Percentiles rank a stretch among this genome's conserved stretches.
These are phyloP conservation scores for Heliconius nattereri DNA, from an alignment of 1,140 invertebrate species.

Conservation along the genomic window DNA sequence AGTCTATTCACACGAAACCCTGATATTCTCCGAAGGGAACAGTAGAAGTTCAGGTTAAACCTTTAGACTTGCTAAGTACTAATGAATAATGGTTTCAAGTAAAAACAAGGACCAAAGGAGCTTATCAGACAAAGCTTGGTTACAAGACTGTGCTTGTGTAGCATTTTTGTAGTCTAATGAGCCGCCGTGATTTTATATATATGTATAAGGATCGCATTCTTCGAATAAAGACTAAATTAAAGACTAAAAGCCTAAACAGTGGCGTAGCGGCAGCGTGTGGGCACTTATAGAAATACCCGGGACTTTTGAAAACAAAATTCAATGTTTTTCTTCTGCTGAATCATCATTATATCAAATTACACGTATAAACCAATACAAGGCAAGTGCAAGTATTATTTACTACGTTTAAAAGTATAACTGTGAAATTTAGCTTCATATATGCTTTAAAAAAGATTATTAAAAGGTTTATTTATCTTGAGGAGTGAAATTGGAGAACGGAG, in stretches of 20 bases:
- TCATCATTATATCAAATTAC: not conserved
- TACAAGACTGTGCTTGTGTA: conserved; percentile 16
- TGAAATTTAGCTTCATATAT: no score
- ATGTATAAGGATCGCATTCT: conserved; percentile 1
- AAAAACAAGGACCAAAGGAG: conserved; percentile 4
- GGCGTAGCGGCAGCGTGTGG: no score
- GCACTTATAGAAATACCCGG: no score
- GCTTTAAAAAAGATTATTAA: no score
- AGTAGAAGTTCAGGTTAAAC: not conserved
- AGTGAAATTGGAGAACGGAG: no score
- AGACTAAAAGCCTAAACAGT: no score
- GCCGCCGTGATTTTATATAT: conserved; percentile 23
- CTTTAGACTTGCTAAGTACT: conserved; percentile 13
- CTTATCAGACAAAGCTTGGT: conserved; percentile 21
- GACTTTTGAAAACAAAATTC: no score
- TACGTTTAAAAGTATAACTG: no score
- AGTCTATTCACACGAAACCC: conserved; percentile 4
- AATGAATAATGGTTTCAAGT: conserved; percentile 27
- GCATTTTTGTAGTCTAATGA: conserved; percentile 32
- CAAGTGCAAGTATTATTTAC: not conserved
- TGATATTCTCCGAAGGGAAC: not conserved
- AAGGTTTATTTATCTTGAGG: no score
- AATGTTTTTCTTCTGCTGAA: no score
- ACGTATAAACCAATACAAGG: not conserved
- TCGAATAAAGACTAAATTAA: conserved; percentile 1